Evolutionary conservation across 1,140 invertebrate species (phyloP), one percentile per base, ranked within the genome.

Genomic region (Lordiphosa collinella): DNA sequence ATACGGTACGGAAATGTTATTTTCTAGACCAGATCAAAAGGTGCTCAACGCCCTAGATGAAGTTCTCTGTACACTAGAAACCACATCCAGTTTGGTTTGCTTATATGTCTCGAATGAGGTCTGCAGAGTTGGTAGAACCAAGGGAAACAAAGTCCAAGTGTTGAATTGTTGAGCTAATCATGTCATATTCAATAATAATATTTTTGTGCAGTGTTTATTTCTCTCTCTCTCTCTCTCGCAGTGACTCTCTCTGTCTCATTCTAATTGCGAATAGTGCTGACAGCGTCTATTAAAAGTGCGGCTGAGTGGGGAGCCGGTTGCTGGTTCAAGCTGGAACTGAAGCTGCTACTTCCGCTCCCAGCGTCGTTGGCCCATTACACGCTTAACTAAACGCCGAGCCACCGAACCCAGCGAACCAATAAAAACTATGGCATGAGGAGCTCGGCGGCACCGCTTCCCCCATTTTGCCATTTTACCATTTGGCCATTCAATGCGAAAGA

Each of bases 341-440:
- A 50, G 58, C 51, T 36, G 56, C 38, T 38, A 54, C 66, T 82
- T 82, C 76, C 75, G 76, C 61, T 68, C 38, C 37, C 43, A 18
- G 47, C n/a, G 12, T 29, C n/a, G 12, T 29, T 44, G 53, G 59
- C 48, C 74, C 41, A 84, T 82, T 82, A 82, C 62, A 82, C 76
- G 76, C 78, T 84, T 76, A 84, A 84, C 78, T 76, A 75, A 84
- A 50, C 58, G 46, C 52, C 29, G 16, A 14, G 52, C 37, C 51
- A 35, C 38, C 14, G 40, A 50, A 36, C 13, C 64, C 64, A 75
- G 44, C 64, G 70, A 75, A 82, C 70, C 74, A 80, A 79, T 74
- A 75, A 82, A 55, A 56, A 37, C 36, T 34, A n/a, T 29, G 16
- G 25, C 56, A 38, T 29, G 32, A 37, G 4, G 32, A 38, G 10